Evolutionary conservation across 2,797 vertebrate genomes (phyloP).

Genomic region (Otolemur crassicaudatus): DNA sequence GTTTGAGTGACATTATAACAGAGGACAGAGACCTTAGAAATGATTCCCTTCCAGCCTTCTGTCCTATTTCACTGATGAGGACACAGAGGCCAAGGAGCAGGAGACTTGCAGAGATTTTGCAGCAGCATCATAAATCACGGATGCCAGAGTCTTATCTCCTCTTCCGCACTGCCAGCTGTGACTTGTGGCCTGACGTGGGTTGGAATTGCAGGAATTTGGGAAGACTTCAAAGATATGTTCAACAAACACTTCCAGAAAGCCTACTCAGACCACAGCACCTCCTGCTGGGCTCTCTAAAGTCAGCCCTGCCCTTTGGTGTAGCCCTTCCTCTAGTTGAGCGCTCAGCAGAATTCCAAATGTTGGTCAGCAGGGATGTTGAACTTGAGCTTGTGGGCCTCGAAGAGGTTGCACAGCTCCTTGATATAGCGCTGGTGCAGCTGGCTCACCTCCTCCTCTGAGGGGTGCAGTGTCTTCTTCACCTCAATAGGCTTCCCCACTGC

Average conservation of each 20-base stretch:
- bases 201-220: not conserved
- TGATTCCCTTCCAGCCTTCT: not conserved
- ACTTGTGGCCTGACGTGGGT: not conserved
- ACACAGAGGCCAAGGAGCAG: not conserved
- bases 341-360: slow-evolving; percentile 92
- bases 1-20: slow-evolving; percentile 19
- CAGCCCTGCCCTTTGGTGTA: not conserved
- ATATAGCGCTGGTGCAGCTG: slow-evolving; percentile 92
- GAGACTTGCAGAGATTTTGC: not conserved
- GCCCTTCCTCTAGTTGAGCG: not conserved
- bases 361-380: slow-evolving; percentile 91
- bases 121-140: not conserved
- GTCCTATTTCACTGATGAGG: not conserved
- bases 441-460: slow-evolving; percentile 90
- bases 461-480: slow-evolving; percentile 89
- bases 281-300: not conserved
- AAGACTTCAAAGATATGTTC: not conserved
- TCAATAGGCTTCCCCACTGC: slow-evolving; percentile 95
- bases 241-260: not conserved
- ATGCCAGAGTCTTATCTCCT: not conserved
- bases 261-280: not conserved
- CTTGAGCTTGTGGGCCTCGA: slow-evolving; percentile 94
- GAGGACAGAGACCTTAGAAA: not conserved
- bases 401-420: slow-evolving; percentile 91
- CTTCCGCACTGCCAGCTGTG: rapidly evolving